Percentiles rank a stretch among this genome's conserved stretches.
phyloP scores from a whole-genome alignment of 2,797 vertebrate species.

The Trichosurus vulpecula region DNA sequence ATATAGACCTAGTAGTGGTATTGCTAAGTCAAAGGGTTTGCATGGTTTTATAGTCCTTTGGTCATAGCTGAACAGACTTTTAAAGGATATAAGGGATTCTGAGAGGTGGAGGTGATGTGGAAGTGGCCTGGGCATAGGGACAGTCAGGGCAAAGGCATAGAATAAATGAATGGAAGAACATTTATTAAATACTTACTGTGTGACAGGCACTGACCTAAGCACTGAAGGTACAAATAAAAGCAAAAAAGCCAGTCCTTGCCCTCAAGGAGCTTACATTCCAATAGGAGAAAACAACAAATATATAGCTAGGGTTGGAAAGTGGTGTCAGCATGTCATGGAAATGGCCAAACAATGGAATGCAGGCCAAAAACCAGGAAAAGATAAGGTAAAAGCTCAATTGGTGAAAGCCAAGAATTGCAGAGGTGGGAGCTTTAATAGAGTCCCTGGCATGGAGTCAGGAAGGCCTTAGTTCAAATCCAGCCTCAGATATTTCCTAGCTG shows the following conservation, averaged over 20 bases:
- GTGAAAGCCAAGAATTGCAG: no score
- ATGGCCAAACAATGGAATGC: neutral
- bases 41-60: no score
- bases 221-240: neutral
- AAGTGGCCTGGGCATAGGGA: neutral
- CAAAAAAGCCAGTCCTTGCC: neutral
- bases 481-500: neutral
- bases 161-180: neutral
- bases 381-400: neutral
- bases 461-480: constrained; percentile 1
- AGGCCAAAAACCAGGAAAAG: neutral
- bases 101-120: neutral
- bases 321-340: neutral
- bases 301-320: neutral
- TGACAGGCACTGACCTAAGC: neutral
- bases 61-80: neutral
- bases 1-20: no score
- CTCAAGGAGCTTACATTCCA: no score
- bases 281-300: no score
- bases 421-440: no score
- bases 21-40: no score
- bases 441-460: neutral
- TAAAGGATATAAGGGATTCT: neutral
- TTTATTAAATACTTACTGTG: neutral
- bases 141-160: neutral